A percentile compares a stretch with the other conserved stretches of the same genome.
phyloP scores from a whole-genome alignment of 2,888 invertebrate genomes.

The Aporophyla nigra region DNA sequence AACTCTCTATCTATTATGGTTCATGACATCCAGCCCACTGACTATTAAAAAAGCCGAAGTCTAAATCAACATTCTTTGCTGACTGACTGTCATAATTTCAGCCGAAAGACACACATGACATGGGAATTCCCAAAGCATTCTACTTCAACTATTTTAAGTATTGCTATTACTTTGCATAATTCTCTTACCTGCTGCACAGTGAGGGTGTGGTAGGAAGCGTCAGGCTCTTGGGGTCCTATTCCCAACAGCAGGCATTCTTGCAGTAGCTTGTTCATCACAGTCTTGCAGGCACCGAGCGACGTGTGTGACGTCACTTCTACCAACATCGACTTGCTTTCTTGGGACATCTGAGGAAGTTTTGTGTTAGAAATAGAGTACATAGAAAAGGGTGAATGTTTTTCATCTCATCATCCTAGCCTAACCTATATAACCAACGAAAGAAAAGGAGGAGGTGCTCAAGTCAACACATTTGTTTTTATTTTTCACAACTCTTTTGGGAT shows the following conservation, averaged over 20 bases:
- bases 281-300: slow-evolving; percentile 92
- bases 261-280: slow-evolving; percentile 93
- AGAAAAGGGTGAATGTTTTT: neutral
- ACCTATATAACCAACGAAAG: no score
- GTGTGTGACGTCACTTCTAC: slow-evolving; percentile 94
- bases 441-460: no score
- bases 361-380: neutral
- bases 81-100: no score
- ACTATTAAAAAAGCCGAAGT: no score
- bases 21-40: no score
- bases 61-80: no score
- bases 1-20: no score
- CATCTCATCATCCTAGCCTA: neutral
- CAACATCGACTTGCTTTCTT: slow-evolving; percentile 92
- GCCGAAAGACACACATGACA: no score
- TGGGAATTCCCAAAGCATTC: no score
- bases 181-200: slow-evolving; percentile 82
- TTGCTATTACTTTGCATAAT: neutral
- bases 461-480: no score
- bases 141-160: neutral
- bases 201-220: slow-evolving; percentile 77
- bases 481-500: neutral
- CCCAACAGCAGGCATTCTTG: slow-evolving; percentile 92
- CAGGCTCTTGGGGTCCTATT: slow-evolving; percentile 78
- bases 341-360: slow-evolving; percentile 89